Percentiles rank a stretch among this genome's conserved stretches.
Conservation (phyloP, 2,888 invertebrate species). For the Keiferia lycopersicella region DNA sequence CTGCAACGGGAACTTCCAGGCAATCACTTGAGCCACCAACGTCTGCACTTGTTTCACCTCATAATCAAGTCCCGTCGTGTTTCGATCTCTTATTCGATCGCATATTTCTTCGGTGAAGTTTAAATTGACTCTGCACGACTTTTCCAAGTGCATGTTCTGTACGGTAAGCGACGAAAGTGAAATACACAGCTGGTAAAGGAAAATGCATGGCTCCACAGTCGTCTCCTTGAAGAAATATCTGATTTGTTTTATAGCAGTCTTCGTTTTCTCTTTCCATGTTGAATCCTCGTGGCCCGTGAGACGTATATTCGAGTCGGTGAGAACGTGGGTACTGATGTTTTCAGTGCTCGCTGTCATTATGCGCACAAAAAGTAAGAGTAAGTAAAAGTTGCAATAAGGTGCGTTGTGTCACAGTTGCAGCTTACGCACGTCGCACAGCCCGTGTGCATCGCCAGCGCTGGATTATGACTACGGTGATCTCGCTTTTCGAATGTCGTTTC, state of each 20-base stretch:
- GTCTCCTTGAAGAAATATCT: slow-evolving; percentile 62
- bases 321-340: slow-evolving; percentile 54
- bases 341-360: slow-evolving; percentile 60
- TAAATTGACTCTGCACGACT: slow-evolving; percentile 80
- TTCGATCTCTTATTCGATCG: slow-evolving; percentile 68
- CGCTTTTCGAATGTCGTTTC: slow-evolving; percentile 65
- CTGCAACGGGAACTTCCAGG: slow-evolving; percentile 82
- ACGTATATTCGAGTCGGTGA: slow-evolving; percentile 64
- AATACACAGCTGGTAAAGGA: slow-evolving; percentile 84
- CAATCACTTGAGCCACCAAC: slow-evolving; percentile 76
- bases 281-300: slow-evolving; percentile 54
- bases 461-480: slow-evolving; percentile 64
- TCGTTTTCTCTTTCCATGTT: slow-evolving; percentile 63
- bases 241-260: slow-evolving; percentile 60
- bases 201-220: slow-evolving; percentile 85
- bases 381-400: slow-evolving; percentile 55
- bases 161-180: slow-evolving; percentile 83
- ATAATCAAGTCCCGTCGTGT: slow-evolving; percentile 66
- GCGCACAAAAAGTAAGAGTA: slow-evolving; percentile 60
- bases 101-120: slow-evolving; percentile 77
- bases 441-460: slow-evolving; percentile 50
- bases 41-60: slow-evolving; percentile 71
- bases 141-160: slow-evolving; percentile 81
- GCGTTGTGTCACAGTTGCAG: slow-evolving; percentile 49
- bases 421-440: slow-evolving; percentile 47